Evolutionary conservation across 2,797 vertebrate genomes (phyloP), one percentile per base, ranked within the genome.

Genomic region (Spatula clypeata): DNA sequence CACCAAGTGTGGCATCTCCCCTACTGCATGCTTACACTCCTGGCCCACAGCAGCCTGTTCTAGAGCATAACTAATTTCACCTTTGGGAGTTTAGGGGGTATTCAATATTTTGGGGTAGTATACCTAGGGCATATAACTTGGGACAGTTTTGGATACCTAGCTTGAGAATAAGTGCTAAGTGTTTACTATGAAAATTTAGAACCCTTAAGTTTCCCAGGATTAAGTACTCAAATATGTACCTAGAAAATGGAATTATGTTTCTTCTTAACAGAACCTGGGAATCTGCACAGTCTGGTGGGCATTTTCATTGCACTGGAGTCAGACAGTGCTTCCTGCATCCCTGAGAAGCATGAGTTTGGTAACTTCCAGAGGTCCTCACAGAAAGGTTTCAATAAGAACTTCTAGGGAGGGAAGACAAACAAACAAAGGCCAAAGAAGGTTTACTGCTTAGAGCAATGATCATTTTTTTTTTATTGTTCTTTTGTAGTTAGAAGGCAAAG

Each of bases 1-100:
- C 34, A 4, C 29, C 6, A 0, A 3, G 1, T 9, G 2, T 40
- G 31, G 6, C 20, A 20, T 51, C 2, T 0, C 36, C 11, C 88
- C 49, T 77, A 20, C 24, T 60, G 8, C 34, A 40, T 71, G 9
- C 44, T 51, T 55, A 44, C 6, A 1, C 18, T 70, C 69, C 34
- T 66, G 82, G 36, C 26, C 26, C 5, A 11, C 32, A 60, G 26
- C 34, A 77, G 57, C 20, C 26, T 60, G 13, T 9, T 32, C 76
- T 67, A 34, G 38, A 55, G 13, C 54, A 29, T 64, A 44, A 51
- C 77, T 32, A 62, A 55, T 71, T 54, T 55, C 26, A 67, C 3
- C 86, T 88, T 29, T 60, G n/a, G 8, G 26, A 62, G 38, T 40
- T 31, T 62, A 61, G 7, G 17, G 17, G 15, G 11, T 62, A 13